Evolutionary conservation across 1,140 invertebrate species (phyloP), one percentile per base, ranked within the genome.

Genomic region (Brachionus plicatilis): DNA sequence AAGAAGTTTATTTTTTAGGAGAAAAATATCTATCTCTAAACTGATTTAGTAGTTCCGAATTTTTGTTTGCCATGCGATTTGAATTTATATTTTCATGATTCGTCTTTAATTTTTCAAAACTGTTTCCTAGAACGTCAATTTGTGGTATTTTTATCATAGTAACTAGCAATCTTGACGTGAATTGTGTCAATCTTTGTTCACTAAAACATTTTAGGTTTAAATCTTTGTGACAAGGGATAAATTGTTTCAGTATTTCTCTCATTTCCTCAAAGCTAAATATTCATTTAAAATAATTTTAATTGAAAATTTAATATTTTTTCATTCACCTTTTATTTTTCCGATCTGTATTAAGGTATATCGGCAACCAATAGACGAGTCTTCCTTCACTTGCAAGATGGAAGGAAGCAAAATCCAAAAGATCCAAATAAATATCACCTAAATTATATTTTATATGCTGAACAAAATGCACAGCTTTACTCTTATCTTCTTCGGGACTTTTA

Each of bases 301-400:
- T 65, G 12, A 65, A 60, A 65, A 33, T 41, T 60, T 17, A 27
- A n/a, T 41, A 27, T 17, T 37, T 37, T 41, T 56, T 43, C 33
- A 37, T 45, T 17, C 66, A 82, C 79, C 37, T 82, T 37, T 65
- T 47, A 20, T 43, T 47, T 65, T 60, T 47, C 6, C 79, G 14
- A 12, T 82, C 79, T 27, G 41, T 24, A 33, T 82, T 56, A 9
- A 65, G 9, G 41, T 93, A 93, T 76, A 96, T 91, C 72, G 96
- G 96, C 87, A 96, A 92, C 96, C 96, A 98, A 90, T 93, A 96
- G 0, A 97, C 95, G 14, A 98, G 90, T 86, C 94, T 90, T 0
- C 95, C 93, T 41, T 93, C 92, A 3, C 95, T 83, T 86, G 90
- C 92, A 50, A 98, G 91, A 90, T 94, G 93, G 85, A 90, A 92